phyloP scores from a whole-genome alignment of 2,113 vertebrate species.

The Delphinus delphis region DNA sequence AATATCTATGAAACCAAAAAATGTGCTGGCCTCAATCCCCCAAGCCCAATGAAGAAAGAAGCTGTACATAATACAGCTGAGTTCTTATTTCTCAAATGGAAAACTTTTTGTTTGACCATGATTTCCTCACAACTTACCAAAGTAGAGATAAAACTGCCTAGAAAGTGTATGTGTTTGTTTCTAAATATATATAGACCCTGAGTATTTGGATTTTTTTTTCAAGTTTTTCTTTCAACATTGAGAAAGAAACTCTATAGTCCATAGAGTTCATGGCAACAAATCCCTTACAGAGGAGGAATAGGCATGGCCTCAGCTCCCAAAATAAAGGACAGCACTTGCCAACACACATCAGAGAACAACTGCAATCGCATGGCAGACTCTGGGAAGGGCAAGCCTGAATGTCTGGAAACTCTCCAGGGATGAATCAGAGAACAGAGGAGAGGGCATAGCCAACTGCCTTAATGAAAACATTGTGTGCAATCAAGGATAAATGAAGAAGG shows the following conservation, averaged over 20 bases:
- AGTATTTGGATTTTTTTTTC: not conserved
- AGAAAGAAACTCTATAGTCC: not conserved
- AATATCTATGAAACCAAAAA: not conserved
- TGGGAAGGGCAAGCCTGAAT: not conserved
- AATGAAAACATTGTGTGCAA: not conserved
- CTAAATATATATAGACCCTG: not conserved
- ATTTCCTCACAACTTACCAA: not conserved
- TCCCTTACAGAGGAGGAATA: not conserved
- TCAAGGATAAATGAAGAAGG: not conserved
- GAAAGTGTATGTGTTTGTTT: not conserved
- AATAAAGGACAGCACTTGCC: not conserved
- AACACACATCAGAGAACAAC: not conserved
- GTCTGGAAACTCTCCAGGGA: not conserved
- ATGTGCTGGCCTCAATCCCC: not conserved
- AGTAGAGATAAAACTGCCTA: not conserved
- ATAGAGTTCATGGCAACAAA: not conserved
- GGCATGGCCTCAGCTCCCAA: not conserved
- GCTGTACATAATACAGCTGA: not conserved
- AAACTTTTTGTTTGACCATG: not conserved
- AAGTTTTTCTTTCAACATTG: not conserved
- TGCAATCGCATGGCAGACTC: not conserved
- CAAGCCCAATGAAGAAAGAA: not conserved
- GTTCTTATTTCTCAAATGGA: not conserved
- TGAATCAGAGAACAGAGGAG: not conserved
- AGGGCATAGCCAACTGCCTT: not conserved